Evolutionary conservation across 2,113 vertebrate species (phyloP), one percentile per base, ranked within the genome.

Genomic region (Corapipo altera): DNA sequence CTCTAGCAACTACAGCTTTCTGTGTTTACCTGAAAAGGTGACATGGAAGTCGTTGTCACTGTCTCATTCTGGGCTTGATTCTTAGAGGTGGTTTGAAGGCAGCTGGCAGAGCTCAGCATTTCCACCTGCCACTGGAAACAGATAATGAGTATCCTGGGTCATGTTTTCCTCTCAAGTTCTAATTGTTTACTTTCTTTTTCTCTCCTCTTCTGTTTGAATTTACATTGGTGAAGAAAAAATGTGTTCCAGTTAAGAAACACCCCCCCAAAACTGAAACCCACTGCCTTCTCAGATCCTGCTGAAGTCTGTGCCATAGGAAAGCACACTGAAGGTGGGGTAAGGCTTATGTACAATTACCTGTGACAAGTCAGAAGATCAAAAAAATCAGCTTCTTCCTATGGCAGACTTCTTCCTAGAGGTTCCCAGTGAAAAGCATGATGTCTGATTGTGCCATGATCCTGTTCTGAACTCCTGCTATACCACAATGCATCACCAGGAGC

Each of bases 21-120:
- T 75, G 46, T 26, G 71, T 73, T 85, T 64, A 95, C 80, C 94
- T 92, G 96, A 65, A 61, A 79, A 93, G 89, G 85, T 67, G 69
- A 94, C 73, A 51, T 46, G 14, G 57, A 85, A 46, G 35, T 24
- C 35, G 39, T 48, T 89, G 46, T 41, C 89, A 21, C 66, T 66
- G 91, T 52, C 72, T 65, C 37, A 37, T 57, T 86, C 41, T 75
- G 43, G 37, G 32, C 52, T 76, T 71, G 33, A 62, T 74, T 58
- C 46, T 67, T 48, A 86, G 32, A 88, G 27, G 59, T 48, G 58
- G 80, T 83, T 73, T 83, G 77, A 77, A 80, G 51, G 73, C 13
- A 15, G 51, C 26, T 66, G 46, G 41, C 71, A 85, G 86, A 71
- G 24, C 23, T 77, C 72, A 87, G n/a, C 30, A 37, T 51, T 89